Base-by-base conservation (phyloP, 2,888 invertebrate genomes). In the Megamerina dolium region DNA sequence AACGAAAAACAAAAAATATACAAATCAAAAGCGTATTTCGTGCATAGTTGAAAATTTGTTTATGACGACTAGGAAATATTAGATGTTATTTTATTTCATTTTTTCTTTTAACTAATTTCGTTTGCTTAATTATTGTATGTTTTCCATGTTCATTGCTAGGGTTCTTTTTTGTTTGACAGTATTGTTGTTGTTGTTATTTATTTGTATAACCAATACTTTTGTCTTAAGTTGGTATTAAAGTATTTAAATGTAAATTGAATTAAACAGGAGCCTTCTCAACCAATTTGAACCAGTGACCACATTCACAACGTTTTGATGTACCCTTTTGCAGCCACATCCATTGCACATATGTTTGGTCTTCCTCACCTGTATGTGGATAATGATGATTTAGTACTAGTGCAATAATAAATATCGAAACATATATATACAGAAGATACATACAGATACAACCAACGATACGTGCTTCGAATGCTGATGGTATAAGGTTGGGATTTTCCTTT, bases 301-400 rank as follows among this genome's bases (percentile, higher is more conserved):
- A 97, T 67, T 88, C 89, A 68, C 96, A 97, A 59, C 95, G 83
- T 66, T 87, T 88, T 48, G 91, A 85, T 58, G 83, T 81, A 29
- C 88, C 95, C 75, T 85, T 80, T 70, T 94, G 85, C 61, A 97
- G 74, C 87, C 93, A 92, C 84, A 96, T 91, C 91, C 93, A 97
- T 66, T 84, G 87, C 55, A 97, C 82, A 50, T 81, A 77, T 43
- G 87, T 83, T 39, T 90, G 81, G 66, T 96, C 96, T 72, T 94
- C 93, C 73, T 96, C 92, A 71, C 80, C 80, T 80, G 68, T 2
- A 31, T 18, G 20, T 4, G n/a, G n/a, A n/a, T n/a, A n/a, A n/a
- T n/a, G n/a, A 20, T 23, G 10, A 6, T 6, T 31, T 31, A 13
- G 31, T 9, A 13, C 6, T 13, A 12, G 21, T 5, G 19, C n/a